Evolutionary conservation across 1,140 invertebrate genomes (phyloP), one percentile per base, ranked within the genome.

Genomic region (Planococcus citri): DNA sequence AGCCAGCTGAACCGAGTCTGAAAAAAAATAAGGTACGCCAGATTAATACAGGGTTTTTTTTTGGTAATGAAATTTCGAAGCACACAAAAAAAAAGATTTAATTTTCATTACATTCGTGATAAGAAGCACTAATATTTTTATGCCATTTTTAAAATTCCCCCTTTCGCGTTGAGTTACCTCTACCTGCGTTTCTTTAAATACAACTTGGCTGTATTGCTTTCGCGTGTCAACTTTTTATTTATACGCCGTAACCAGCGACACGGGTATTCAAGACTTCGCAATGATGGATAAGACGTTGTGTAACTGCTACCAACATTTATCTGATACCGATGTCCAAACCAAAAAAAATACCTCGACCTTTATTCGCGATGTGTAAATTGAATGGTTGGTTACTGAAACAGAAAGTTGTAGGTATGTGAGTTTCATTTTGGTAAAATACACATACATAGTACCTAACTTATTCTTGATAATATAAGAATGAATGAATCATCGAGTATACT

Each of bases 91-190:
- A 20, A 51, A 51, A 51, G 17, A 51, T 51, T 51, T 51, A 51
- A 51, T 51, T 51, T 51, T 51, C 41, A 3, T 51, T 14, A 20
- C 41, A 9, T 51, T 51, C 41, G 41, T 51, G 41, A 51, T 51
- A 51, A 51, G 17, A 51, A 51, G 41, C 41, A 51, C 41, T 51
- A 51, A 51, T 51, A 51, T 51, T 51, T 51, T 51, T 51, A 51
- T 51, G 41, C 41, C 41, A 51, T 51, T 51, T 51, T 51, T 9
- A 51, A 51, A 51, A 51, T 51, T 51, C 41, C n/a, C 41, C 41
- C 41, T 51, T 37, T 33, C 29, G 29, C 29, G 12, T 3, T 33
- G 12, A 3, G 12, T 33, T n/a, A n/a, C n/a, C n/a, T n/a, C n/a
- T n/a, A 14, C 14, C 6, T 37, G 14, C 33, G 33, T 51, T 51